Percentiles rank a stretch among this genome's conserved stretches.
Evolutionary conservation across 2,888 invertebrate genomes (phyloP).

Genomic region (Drosophila mercatorum): DNA sequence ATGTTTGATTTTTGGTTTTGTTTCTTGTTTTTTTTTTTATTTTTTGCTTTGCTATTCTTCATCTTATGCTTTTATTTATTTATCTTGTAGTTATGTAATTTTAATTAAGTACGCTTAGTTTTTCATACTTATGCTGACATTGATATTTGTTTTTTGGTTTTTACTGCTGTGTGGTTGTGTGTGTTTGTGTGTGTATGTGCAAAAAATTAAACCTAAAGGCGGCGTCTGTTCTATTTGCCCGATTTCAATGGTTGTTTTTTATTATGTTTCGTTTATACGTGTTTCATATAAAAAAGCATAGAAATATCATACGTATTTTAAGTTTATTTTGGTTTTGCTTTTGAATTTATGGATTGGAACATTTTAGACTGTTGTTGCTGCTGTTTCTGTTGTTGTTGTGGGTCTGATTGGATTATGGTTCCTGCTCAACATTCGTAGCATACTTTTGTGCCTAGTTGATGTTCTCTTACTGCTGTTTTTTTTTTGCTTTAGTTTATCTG

Average conservation of each 20-base stretch:
- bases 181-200: conserved; percentile 18
- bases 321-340: conserved; percentile 26
- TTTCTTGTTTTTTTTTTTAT: conserved; percentile 17
- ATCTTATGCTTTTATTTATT: conserved; percentile 23
- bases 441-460: conserved; percentile 53
- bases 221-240: conserved; percentile 30
- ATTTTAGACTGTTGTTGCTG: conserved; percentile 38
- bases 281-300: conserved; percentile 72
- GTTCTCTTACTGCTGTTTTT: conserved; percentile 41
- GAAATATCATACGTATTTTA: conserved; percentile 63
- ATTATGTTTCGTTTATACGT: conserved; percentile 42
- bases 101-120: conserved; percentile 54
- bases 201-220: conserved; percentile 68
- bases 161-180: conserved; percentile 18
- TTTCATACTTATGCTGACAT: conserved; percentile 65
- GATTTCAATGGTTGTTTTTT: conserved; percentile 16
- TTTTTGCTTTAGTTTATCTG: conserved; percentile 27
- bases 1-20: conserved; percentile 56
- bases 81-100: conserved; percentile 45
- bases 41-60: conserved; percentile 18
- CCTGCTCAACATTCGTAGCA: conserved; percentile 66
- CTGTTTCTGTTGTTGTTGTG: conserved; percentile 36
- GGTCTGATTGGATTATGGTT: conserved; percentile 61
- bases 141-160: conserved; percentile 13
- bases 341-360: conserved; percentile 45